These are phyloP conservation scores for Pseudopodoces humilis DNA, from an alignment of 2,113 vertebrate genomes.

Conservation along the genomic window DNA sequence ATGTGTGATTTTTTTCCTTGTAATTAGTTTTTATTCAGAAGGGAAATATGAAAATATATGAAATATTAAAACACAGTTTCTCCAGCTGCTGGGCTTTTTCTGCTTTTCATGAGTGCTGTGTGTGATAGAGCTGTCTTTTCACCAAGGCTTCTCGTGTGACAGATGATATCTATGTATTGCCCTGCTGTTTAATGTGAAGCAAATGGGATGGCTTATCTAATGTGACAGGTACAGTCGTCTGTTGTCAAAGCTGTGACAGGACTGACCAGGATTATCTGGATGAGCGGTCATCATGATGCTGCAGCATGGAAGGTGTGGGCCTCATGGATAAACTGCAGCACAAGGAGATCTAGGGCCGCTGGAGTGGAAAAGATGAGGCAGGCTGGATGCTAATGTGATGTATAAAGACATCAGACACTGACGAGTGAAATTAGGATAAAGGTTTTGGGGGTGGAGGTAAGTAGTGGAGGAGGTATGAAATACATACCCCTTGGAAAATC, in stretches of 20 bases:
- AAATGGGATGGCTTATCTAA: constrained; percentile 59
- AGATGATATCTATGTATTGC: constrained; percentile 50
- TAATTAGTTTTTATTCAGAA: neutral
- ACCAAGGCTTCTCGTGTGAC: neutral
- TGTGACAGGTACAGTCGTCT: constrained; percentile 46
- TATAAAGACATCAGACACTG: neutral
- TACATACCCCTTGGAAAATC: neutral
- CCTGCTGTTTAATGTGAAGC: constrained; percentile 32
- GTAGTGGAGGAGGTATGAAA: neutral
- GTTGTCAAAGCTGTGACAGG: constrained; percentile 51
- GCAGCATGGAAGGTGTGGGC: constrained; percentile 13
- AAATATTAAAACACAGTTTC: neutral
- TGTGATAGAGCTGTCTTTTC: constrained; percentile 50
- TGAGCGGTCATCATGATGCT: neutral
- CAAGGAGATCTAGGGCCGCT: neutral
- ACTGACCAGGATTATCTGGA: constrained; percentile 52
- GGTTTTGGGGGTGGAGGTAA: neutral
- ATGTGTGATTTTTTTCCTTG: neutral
- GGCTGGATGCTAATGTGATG: neutral
- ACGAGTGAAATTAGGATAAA: neutral
- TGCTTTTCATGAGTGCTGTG: neutral
- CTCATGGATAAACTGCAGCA: neutral
- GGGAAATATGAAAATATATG: neutral
- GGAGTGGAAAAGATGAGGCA: constrained; percentile 1
- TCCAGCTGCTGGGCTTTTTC: neutral